Conservation (phyloP, 1,140 invertebrate genomes). For the Drosophila insularis region DNA sequence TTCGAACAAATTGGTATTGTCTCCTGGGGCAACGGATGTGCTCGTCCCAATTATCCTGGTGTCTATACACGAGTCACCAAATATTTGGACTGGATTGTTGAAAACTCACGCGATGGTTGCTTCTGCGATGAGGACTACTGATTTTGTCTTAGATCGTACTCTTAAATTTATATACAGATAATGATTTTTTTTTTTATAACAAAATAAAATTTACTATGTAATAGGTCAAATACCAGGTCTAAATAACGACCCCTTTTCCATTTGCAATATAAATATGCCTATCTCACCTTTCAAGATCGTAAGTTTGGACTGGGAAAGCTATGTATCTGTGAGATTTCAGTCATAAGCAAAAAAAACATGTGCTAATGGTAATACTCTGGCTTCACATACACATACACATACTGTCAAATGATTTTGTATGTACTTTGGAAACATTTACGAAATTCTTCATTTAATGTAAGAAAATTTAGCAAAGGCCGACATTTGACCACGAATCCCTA, state of each 20-base stretch:
- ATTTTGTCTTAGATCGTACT: slow-evolving; percentile 48
- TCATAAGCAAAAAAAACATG: too few relatives aligned
- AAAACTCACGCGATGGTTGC: slow-evolving; percentile 88
- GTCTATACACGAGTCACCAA: slow-evolving; percentile 91
- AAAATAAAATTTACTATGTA: slow-evolving; percentile 62
- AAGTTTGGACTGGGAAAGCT: too few relatives aligned
- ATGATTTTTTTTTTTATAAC: slow-evolving; percentile 14
- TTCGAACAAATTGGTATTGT: slow-evolving; percentile 90
- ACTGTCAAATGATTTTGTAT: too few relatives aligned
- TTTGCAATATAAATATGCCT: too few relatives aligned
- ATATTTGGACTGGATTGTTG: slow-evolving; percentile 90
- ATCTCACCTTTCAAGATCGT: too few relatives aligned
- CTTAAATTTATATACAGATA: slow-evolving; percentile 45
- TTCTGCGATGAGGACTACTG: slow-evolving; percentile 85
- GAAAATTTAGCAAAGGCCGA: too few relatives aligned
- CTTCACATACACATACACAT: too few relatives aligned
- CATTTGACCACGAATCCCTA: neutral
- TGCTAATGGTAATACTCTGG: too few relatives aligned
- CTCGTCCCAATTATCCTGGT: slow-evolving; percentile 88
- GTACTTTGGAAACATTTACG: too few relatives aligned
- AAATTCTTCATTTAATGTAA: too few relatives aligned
- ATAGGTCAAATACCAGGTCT: slow-evolving; percentile 44
- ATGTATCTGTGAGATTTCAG: too few relatives aligned
- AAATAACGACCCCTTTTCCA: neutral
- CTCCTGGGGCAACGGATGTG: slow-evolving; percentile 88